phyloP scores from a whole-genome alignment of 2,113 vertebrate genomes.

The Puma concolor region DNA sequence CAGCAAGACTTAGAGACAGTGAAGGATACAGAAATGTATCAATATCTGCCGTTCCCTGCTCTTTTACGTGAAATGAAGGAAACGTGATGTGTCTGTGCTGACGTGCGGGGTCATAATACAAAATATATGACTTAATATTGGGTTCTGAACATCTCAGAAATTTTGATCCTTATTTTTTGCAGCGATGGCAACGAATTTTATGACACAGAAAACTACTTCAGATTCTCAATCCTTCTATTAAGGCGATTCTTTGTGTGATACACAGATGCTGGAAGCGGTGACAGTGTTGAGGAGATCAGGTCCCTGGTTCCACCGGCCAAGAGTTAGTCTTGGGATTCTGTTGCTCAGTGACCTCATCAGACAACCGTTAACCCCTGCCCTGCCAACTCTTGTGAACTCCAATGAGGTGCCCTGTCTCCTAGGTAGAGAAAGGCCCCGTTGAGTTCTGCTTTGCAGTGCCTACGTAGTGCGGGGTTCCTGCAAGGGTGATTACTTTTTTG shows the following conservation, averaged over 20 bases:
- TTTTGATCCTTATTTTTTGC: not conserved
- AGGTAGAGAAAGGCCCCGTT: not conserved
- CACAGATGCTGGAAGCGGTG: not conserved
- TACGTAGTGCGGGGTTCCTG: not conserved
- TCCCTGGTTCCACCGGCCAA: not conserved
- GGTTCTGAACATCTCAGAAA: not conserved
- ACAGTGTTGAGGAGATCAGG: not conserved
- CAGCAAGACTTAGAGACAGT: not conserved
- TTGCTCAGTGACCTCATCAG: not conserved
- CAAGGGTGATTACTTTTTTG: not conserved
- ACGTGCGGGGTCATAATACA: not conserved
- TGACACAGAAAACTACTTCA: not conserved
- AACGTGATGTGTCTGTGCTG: not conserved
- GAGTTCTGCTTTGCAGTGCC: not conserved
- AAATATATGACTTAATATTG: not conserved
- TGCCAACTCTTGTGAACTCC: not conserved
- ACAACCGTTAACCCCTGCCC: not conserved
- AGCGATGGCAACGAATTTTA: not conserved
- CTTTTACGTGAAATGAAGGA: not conserved
- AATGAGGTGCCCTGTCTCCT: accelerated
- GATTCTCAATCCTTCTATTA: not conserved
- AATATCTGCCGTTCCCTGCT: not conserved
- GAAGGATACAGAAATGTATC: not conserved
- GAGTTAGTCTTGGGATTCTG: not conserved
- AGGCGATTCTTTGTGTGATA: not conserved